Percentiles rank a stretch among this genome's conserved stretches.
These are phyloP conservation scores for Gastrophysa polygoni DNA, from an alignment of 2,888 invertebrate genomes.

Conservation along the genomic window DNA sequence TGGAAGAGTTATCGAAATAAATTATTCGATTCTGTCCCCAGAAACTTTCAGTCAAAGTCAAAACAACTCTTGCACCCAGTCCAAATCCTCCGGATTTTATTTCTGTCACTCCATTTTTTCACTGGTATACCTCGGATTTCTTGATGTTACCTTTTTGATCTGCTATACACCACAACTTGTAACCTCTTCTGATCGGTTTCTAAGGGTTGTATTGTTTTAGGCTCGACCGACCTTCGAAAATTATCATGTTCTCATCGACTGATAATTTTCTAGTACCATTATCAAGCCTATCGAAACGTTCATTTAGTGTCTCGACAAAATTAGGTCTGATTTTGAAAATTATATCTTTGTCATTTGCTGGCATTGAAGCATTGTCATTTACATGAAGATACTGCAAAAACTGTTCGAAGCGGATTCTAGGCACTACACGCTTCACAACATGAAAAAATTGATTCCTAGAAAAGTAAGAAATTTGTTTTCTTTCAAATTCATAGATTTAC, in stretches of 20 bases:
- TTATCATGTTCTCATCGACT: conserved; percentile 31
- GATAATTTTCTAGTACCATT: conserved; percentile 21
- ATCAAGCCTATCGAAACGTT: conserved; percentile 11
- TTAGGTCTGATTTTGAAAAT: conserved; percentile 25
- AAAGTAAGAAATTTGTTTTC: conserved; percentile 7
- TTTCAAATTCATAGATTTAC: conserved; percentile 17
- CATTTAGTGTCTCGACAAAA: conserved; percentile 15
- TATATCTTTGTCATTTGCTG: conserved; percentile 22
- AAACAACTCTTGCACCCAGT: conserved; percentile 6
- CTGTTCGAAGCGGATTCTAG: conserved; percentile 18
- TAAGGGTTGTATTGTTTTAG: conserved; percentile 28
- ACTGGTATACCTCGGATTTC: conserved; percentile 12
- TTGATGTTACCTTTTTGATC: conserved; percentile 11
- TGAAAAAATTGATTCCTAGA: conserved; percentile 17
- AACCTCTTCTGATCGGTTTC: conserved; percentile 9
- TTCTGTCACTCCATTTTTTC: conserved; percentile 8
- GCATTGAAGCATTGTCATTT: conserved; percentile 19
- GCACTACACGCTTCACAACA: conserved; percentile 6
- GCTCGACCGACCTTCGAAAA: conserved; percentile 31
- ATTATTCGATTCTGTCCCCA: conserved; percentile 13
- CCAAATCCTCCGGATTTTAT: conserved; percentile 6
- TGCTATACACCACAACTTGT: conserved; percentile 10
- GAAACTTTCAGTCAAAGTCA: conserved; percentile 9
- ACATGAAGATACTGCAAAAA: conserved; percentile 25
- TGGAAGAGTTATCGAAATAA: conserved; percentile 17